Conservation (phyloP, 2,888 invertebrate genomes). For the Escarpia spicata region DNA sequence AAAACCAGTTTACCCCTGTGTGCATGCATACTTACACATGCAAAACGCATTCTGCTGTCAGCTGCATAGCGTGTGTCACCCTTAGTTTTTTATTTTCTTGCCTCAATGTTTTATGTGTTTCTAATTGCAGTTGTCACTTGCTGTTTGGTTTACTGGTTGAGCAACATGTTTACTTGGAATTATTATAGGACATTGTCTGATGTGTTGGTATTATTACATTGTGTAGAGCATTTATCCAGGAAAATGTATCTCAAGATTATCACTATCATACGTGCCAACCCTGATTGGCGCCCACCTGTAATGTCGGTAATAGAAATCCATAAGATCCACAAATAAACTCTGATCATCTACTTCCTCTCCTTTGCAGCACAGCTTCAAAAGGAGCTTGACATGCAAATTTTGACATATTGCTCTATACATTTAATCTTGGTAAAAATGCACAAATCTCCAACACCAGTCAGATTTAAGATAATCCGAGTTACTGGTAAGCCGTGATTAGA, state of each 20-base stretch:
- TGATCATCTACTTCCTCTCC: background rate
- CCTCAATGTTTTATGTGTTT: too few relatives aligned
- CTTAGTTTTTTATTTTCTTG: too few relatives aligned
- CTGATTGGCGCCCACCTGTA: background rate
- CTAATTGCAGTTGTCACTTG: background rate
- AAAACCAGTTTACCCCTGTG: too few relatives aligned
- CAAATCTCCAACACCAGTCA: background rate
- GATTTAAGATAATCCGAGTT: background rate
- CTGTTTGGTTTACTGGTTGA: background rate
- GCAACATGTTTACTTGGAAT: background rate
- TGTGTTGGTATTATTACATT: background rate
- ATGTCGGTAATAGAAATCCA: background rate
- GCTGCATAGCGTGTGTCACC: too few relatives aligned
- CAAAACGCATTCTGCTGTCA: too few relatives aligned
- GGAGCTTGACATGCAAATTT: background rate
- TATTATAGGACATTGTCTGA: background rate
- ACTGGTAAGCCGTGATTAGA: background rate
- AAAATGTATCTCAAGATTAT: background rate
- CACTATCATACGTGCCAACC: background rate
- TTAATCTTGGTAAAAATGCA: background rate
- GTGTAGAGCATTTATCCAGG: background rate
- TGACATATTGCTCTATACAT: background rate
- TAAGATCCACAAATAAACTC: background rate
- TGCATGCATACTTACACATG: too few relatives aligned
- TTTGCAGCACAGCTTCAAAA: background rate